A percentile compares a stretch with the other conserved stretches of the same genome.
These are phyloP conservation scores for Episyrphus balteatus DNA, from an alignment of 1,140 invertebrate genomes.

Conservation along the genomic window DNA sequence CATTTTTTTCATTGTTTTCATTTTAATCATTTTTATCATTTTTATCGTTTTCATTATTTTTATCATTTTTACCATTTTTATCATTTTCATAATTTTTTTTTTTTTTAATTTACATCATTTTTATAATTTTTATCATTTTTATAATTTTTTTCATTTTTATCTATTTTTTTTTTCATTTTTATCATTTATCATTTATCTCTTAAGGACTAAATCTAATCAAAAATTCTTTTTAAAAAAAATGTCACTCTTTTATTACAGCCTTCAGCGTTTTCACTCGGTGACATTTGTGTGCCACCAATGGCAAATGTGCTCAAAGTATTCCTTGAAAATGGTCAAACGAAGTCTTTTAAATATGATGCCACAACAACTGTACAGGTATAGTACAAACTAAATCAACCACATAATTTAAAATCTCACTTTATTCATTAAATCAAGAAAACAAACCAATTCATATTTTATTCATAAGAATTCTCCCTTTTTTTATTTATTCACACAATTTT, in stretches of 20 bases:
- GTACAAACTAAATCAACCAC: background rate
- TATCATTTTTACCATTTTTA: background rate
- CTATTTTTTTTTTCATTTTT: too few relatives aligned
- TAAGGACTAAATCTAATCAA: too few relatives aligned
- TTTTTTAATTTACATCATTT: too few relatives aligned
- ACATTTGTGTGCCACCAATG: conserved; percentile 75
- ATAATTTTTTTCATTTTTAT: background rate
- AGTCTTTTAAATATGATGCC: conserved; percentile 91
- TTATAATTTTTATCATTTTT: too few relatives aligned
- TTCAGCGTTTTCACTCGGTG: conserved; percentile 61
- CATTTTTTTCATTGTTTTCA: too few relatives aligned
- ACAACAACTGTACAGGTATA: conserved; percentile 61
- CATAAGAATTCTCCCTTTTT: too few relatives aligned
- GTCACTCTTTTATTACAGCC: too few relatives aligned
- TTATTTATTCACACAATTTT: background rate
- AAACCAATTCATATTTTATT: too few relatives aligned
- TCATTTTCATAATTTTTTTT: too few relatives aligned
- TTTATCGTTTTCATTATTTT: too few relatives aligned
- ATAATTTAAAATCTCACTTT: background rate
- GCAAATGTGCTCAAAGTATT: conserved; percentile 89
- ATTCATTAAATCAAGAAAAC: too few relatives aligned
- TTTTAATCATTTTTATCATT: background rate
- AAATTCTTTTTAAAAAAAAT: too few relatives aligned
- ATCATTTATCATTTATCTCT: conserved; percentile 2
- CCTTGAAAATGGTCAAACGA: conserved; percentile 88